A percentile compares a stretch with the other conserved stretches of the same genome.
Evolutionary conservation across 2,888 invertebrate species (phyloP).

Genomic region (Andrena flavipes): DNA sequence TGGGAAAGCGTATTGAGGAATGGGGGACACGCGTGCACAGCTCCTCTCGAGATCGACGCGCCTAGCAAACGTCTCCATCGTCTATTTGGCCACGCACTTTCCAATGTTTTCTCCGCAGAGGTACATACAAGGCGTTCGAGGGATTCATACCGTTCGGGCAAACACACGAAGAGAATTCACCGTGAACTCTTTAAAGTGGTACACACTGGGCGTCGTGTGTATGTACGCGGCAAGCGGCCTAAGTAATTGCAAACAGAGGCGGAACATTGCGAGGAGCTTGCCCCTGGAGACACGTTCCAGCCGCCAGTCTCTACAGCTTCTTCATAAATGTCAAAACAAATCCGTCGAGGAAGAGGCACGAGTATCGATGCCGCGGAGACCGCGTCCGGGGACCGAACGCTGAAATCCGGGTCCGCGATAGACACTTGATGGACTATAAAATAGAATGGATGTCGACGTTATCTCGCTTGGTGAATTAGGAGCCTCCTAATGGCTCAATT

Average conservation of each 20-base stretch:
- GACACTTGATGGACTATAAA: neutral
- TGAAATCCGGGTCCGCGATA: neutral
- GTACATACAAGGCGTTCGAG: constrained; percentile 19
- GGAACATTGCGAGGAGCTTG: constrained; percentile 22
- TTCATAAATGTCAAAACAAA: constrained; percentile 53
- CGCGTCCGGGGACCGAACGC: neutral
- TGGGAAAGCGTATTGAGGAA: neutral
- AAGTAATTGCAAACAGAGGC: constrained; percentile 69
- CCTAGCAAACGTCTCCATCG: constrained; percentile 32
- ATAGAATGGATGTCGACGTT: neutral
- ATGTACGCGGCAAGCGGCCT: constrained; percentile 67
- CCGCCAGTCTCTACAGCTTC: constrained; percentile 35
- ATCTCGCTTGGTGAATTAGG: constrained; percentile 6
- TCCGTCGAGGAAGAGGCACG: constrained; percentile 24
- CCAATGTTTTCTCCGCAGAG: constrained; percentile 35
- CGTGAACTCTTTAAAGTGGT: constrained; percentile 49
- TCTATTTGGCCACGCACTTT: constrained; percentile 53
- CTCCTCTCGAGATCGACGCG: neutral
- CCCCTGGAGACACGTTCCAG: constrained; percentile 46
- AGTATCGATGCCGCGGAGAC: neutral
- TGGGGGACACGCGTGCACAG: neutral
- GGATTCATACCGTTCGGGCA: constrained; percentile 43
- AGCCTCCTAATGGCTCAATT: neutral
- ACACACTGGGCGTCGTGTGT: constrained; percentile 55
- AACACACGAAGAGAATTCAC: constrained; percentile 47